Evolutionary conservation across 2,113 vertebrate species (phyloP).

Genomic region (Falcunculus frontatus): DNA sequence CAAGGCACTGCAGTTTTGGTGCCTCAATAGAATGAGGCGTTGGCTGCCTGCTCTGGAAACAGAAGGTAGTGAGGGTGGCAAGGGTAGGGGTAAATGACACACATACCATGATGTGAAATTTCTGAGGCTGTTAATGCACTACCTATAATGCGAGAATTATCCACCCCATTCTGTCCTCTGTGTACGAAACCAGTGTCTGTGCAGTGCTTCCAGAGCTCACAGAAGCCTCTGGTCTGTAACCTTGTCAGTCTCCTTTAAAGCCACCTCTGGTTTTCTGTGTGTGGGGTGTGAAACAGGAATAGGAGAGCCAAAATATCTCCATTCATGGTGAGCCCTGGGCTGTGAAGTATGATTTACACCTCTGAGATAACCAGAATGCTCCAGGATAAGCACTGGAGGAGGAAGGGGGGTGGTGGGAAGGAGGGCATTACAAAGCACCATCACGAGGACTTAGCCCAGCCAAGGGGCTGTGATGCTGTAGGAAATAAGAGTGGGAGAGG

Average conservation of each 20-base stretch:
- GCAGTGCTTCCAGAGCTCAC: not conserved
- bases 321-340: not conserved
- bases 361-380: not conserved
- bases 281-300: not conserved
- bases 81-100: fast-evolving
- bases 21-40: fast-evolving
- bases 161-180: not conserved
- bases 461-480: not conserved
- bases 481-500: not conserved
- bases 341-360: not conserved
- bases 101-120: fast-evolving
- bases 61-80: not conserved
- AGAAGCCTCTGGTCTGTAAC: not conserved
- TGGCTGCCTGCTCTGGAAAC: not conserved
- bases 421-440: not conserved
- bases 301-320: not conserved
- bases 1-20: not conserved
- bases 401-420: not conserved
- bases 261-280: not conserved
- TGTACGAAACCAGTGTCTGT: not conserved
- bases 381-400: not conserved
- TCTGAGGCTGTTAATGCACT: not conserved
- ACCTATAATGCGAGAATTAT: not conserved
- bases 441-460: not conserved
- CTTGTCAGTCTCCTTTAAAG: not conserved